Evolutionary conservation across 2,113 vertebrate species (phyloP).

Genomic region (Poicephalus gulielmi): DNA sequence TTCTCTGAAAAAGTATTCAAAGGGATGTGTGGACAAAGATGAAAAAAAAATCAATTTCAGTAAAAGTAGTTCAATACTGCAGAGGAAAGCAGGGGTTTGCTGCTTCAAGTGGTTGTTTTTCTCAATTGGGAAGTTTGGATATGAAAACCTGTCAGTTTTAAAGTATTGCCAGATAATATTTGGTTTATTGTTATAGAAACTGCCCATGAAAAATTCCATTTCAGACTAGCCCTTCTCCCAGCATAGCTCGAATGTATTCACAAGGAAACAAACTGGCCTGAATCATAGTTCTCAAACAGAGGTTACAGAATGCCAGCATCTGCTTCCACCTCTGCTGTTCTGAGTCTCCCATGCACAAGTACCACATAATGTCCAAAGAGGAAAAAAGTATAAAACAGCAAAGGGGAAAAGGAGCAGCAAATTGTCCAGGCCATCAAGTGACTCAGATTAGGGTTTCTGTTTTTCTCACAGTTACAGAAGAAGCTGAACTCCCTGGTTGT

Average conservation of each 20-base stretch:
- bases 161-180: background rate
- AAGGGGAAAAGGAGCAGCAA: background rate
- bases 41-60: background rate
- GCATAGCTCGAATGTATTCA: background rate
- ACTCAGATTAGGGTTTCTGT: background rate
- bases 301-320: background rate
- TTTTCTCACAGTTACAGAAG: background rate
- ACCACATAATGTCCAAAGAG: background rate
- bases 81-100: background rate
- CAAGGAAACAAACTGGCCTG: background rate
- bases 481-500: background rate
- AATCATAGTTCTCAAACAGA: background rate
- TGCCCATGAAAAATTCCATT: background rate
- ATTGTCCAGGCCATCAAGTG: background rate
- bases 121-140: background rate
- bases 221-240: background rate
- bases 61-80: background rate
- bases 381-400: background rate
- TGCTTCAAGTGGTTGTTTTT: background rate
- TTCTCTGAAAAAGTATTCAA: background rate
- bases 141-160: background rate
- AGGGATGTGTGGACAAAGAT: background rate
- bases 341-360: background rate
- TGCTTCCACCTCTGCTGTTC: background rate
- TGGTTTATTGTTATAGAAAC: background rate